These are phyloP conservation scores for Drosophila ercepeae DNA, from an alignment of 1,140 invertebrate genomes.

Conservation along the genomic window DNA sequence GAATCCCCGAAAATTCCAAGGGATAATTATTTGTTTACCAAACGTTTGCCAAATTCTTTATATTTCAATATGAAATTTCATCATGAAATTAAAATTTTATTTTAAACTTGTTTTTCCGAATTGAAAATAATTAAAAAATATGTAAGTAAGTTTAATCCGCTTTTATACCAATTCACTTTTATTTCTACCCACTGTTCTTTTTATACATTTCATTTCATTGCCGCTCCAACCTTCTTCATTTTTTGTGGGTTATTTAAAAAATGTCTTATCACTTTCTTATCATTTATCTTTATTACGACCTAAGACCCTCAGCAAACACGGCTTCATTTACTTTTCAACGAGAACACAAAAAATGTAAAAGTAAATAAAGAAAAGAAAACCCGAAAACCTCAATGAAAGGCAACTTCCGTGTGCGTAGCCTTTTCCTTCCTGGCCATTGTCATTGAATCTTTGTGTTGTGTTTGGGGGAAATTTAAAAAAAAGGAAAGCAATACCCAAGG, in stretches of 20 bases:
- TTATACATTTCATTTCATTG: slow-evolving; percentile 4
- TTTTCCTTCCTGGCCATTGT: slow-evolving; percentile 66
- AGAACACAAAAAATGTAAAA: slow-evolving; percentile 34
- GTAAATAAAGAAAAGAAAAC: slow-evolving; percentile 30
- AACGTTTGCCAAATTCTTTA: neutral
- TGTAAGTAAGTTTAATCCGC: too few relatives aligned
- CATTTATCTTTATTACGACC: slow-evolving; percentile 81
- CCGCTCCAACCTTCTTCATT: slow-evolving; percentile 28
- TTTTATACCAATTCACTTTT: too few relatives aligned
- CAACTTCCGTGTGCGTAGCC: slow-evolving; percentile 73
- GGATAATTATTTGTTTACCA: slow-evolving; percentile 55
- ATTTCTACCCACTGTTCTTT: slow-evolving; percentile 11
- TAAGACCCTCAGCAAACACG: slow-evolving; percentile 77
- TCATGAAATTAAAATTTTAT: neutral
- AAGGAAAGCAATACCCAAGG: slow-evolving; percentile 20
- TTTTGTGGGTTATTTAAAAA: slow-evolving; percentile 60
- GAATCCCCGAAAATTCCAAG: slow-evolving; percentile 30
- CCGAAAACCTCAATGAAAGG: slow-evolving; percentile 68
- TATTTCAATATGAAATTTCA: neutral
- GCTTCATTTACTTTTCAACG: slow-evolving; percentile 78
- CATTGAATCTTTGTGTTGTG: slow-evolving; percentile 67
- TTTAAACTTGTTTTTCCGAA: too few relatives aligned
- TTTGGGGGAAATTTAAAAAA: slow-evolving; percentile 27
- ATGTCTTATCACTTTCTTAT: slow-evolving; percentile 78
- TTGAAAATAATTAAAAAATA: too few relatives aligned